Evolutionary conservation across 2,888 invertebrate species (phyloP).

Genomic region (Smittia aterrima): DNA sequence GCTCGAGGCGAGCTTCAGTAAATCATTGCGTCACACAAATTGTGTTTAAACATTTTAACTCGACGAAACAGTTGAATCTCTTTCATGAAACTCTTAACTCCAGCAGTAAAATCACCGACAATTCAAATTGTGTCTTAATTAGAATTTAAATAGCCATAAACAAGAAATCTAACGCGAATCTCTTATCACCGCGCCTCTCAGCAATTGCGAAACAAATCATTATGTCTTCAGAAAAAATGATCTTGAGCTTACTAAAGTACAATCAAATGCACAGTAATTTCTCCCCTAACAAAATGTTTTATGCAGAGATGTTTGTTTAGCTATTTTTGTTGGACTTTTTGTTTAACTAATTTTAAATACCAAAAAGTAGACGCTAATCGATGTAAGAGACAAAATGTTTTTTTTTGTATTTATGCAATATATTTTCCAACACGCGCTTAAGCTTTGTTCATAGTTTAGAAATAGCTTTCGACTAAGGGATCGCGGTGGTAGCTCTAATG

Average conservation of each 20-base stretch:
- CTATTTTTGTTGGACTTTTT: conserved; percentile 1
- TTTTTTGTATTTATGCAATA: neutral
- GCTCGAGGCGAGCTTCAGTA: conserved; percentile 47
- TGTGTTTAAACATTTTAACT: neutral
- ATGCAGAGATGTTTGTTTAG: neutral
- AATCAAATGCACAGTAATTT: neutral
- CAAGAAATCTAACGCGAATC: neutral
- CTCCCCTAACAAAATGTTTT: neutral
- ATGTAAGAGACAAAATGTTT: neutral
- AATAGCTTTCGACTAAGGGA: too few relatives aligned
- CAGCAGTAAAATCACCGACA: neutral
- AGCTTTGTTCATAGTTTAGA: too few relatives aligned
- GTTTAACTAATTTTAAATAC: conserved; percentile 32
- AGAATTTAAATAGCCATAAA: conserved; percentile 11
- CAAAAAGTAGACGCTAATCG: conserved; percentile 37
- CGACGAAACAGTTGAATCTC: conserved; percentile 12
- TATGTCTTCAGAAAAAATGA: neutral
- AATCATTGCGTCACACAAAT: neutral
- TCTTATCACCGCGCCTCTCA: neutral
- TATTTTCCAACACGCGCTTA: neutral
- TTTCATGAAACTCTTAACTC: neutral
- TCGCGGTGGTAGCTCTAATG: too few relatives aligned
- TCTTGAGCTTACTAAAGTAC: neutral
- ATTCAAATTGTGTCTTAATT: neutral
- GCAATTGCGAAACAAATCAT: neutral